Percentiles rank a stretch among this genome's conserved stretches.
Evolutionary conservation across 2,888 invertebrate genomes (phyloP).

Genomic region (Tiliacea aurago): DNA sequence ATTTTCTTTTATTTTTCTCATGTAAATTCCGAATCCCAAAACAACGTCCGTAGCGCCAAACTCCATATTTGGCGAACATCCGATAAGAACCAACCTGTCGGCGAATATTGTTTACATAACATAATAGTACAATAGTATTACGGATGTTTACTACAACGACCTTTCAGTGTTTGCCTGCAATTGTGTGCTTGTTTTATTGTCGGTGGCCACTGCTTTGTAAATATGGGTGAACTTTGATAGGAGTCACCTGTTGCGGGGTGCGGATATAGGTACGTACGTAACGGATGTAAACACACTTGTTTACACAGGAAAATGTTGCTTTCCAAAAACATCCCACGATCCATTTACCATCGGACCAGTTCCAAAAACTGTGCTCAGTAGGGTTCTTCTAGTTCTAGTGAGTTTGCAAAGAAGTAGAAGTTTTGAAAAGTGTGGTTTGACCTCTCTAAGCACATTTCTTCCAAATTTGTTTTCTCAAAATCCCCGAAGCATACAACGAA

Average conservation of each 20-base stretch:
- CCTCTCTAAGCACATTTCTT: too few relatives aligned
- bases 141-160: slow-evolving; percentile 52
- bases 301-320: neutral
- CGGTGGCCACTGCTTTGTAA: slow-evolving; percentile 30
- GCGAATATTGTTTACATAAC: slow-evolving; percentile 34
- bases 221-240: slow-evolving; percentile 41
- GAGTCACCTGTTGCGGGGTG: slow-evolving; percentile 16
- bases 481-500: neutral
- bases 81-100: neutral
- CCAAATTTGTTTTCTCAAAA: neutral
- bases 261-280: neutral
- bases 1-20: neutral
- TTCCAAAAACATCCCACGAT: slow-evolving; percentile 15
- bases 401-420: too few relatives aligned
- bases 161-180: slow-evolving; percentile 20
- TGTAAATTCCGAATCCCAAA: neutral
- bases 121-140: slow-evolving; percentile 6
- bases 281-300: slow-evolving; percentile 20
- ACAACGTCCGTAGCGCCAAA: neutral
- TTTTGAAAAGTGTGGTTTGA: too few relatives aligned
- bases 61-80: neutral
- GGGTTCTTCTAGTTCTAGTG: too few relatives aligned
- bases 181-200: slow-evolving; percentile 43
- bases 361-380: neutral
- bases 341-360: neutral